These are phyloP conservation scores for Drosophila paulistorum DNA, from an alignment of 1,140 invertebrate species.

Conservation along the genomic window DNA sequence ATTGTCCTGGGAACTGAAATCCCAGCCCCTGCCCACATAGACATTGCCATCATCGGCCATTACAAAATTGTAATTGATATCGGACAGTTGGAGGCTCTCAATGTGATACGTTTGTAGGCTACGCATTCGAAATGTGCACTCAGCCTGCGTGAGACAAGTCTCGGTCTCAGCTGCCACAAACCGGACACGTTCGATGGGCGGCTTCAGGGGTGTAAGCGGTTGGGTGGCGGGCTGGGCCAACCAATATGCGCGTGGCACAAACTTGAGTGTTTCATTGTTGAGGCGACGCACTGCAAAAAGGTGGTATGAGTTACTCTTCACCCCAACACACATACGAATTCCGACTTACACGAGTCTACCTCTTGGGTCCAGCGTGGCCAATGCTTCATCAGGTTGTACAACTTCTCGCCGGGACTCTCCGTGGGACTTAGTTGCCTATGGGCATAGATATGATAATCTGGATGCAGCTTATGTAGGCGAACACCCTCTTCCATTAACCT, in stretches of 20 bases:
- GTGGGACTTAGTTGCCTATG: conserved; percentile 86
- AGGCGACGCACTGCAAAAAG: conserved; percentile 48
- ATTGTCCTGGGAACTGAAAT: conserved; percentile 75
- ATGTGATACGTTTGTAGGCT: conserved; percentile 86
- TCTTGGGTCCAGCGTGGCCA: conserved; percentile 84
- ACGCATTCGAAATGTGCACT: conserved; percentile 76
- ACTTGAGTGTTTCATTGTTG: conserved; percentile 63
- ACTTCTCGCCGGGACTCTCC: conserved; percentile 86
- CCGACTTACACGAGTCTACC: conserved; percentile 47
- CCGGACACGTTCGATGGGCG: conserved; percentile 83
- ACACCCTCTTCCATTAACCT: conserved; percentile 86
- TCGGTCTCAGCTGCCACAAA: conserved; percentile 52
- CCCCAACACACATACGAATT: not conserved
- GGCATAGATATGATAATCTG: conserved; percentile 86
- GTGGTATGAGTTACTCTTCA: not conserved
- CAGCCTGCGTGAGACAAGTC: conserved; percentile 49
- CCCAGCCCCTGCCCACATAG: conserved; percentile 89
- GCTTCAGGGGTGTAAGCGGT: conserved; percentile 69
- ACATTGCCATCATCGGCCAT: conserved; percentile 89
- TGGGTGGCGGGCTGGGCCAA: conserved; percentile 85
- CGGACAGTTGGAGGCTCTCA: conserved; percentile 83
- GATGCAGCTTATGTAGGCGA: conserved; percentile 84
- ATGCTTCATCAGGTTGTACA: conserved; percentile 85
- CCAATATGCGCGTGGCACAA: conserved; percentile 85
- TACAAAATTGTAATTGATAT: conserved; percentile 90